Conservation (phyloP, 2,113 vertebrate species). For the Erpornis zantholeuca region DNA sequence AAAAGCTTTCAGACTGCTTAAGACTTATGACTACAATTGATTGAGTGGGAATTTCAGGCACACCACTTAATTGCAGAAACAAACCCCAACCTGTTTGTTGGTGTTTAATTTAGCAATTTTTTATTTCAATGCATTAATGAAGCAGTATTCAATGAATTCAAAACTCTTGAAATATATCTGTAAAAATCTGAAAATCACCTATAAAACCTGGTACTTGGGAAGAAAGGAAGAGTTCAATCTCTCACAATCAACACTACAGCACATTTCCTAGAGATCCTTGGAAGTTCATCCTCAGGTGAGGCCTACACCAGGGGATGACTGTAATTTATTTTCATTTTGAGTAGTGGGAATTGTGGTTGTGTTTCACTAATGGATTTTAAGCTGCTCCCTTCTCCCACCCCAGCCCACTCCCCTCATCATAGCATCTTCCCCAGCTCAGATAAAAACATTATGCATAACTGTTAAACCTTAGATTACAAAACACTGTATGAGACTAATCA, state of each 20-base stretch:
- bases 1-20: conserved; percentile 67
- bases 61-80: conserved; percentile 43
- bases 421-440: conserved; percentile 11
- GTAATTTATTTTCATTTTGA: not conserved
- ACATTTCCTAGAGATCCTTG: not conserved
- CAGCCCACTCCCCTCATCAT: fast-evolving
- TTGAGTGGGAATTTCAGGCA: conserved; percentile 49
- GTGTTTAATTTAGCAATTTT: conserved; percentile 26
- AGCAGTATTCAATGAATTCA: not conserved
- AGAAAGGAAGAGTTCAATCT: conserved; percentile 12
- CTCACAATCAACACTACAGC: not conserved
- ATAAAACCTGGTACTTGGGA: not conserved
- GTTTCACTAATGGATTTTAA: not conserved
- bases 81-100: not conserved
- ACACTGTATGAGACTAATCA: conserved; percentile 65
- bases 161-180: not conserved
- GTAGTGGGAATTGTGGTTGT: not conserved
- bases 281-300: not conserved
- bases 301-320: too few relatives aligned
- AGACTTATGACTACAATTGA: conserved; percentile 50
- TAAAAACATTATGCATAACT: conserved; percentile 56
- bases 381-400: not conserved
- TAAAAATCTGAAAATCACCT: conserved; percentile 17
- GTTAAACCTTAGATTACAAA: conserved; percentile 66
- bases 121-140: conserved; percentile 53